Evolutionary conservation across 1,140 invertebrate species (phyloP).

Genomic region (Zaprionus tsacasi): DNA sequence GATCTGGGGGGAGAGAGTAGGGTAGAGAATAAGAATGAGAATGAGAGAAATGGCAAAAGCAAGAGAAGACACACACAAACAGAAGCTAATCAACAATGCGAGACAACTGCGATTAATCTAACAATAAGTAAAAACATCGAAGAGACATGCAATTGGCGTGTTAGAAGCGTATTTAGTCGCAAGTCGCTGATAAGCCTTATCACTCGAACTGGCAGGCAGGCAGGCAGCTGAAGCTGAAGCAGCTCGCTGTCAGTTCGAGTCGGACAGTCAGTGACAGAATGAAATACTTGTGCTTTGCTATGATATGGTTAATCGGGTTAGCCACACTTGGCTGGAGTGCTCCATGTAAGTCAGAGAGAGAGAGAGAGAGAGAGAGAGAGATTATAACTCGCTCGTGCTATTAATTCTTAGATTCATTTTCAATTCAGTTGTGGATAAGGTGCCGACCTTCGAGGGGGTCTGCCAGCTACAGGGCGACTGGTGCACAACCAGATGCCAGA

Average conservation of each 20-base stretch:
- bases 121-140: constrained; percentile 9
- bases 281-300: constrained; percentile 40
- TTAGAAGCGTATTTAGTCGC: constrained; percentile 20
- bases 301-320: constrained; percentile 50
- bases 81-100: constrained; percentile 8
- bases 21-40: not conserved
- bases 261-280: constrained; percentile 28
- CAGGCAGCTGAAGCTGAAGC: constrained; percentile 2
- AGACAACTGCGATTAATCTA: constrained; percentile 22
- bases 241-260: constrained; percentile 35
- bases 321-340: constrained; percentile 13
- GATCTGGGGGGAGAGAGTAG: constrained; percentile 53
- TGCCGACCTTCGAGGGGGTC: constrained; percentile 52
- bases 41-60: not conserved
- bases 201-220: not conserved
- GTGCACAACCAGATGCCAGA: constrained; percentile 62
- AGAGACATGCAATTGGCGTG: constrained; percentile 37
- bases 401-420: constrained; percentile 15
- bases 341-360: constrained; percentile 40
- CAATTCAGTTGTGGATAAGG: constrained; percentile 35
- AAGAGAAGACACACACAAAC: not conserved
- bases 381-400: constrained; percentile 11
- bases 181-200: constrained; percentile 44
- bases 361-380: constrained; percentile 11
- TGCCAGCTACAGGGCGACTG: constrained; percentile 62